Conservation (phyloP, 2,888 invertebrate species). For the Prosopocoilus inquinatus region DNA sequence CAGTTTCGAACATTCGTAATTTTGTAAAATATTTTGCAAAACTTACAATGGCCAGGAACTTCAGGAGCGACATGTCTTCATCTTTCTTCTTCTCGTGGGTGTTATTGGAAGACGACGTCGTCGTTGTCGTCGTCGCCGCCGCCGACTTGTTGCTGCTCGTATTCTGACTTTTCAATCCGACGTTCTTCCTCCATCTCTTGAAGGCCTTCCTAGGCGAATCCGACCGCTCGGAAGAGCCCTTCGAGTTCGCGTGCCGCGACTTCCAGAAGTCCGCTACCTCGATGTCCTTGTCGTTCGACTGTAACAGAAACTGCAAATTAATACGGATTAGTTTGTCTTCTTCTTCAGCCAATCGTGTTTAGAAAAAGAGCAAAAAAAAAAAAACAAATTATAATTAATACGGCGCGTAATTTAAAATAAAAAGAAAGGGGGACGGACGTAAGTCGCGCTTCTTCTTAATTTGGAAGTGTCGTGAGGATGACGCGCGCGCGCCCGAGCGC, state of each 20-base stretch:
- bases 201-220: conserved; percentile 45
- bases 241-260: conserved; percentile 36
- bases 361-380: too few relatives aligned
- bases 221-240: conserved; percentile 32
- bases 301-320: conserved; percentile 34
- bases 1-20: background rate
- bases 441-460: too few relatives aligned
- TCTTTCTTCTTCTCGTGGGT: conserved; percentile 27
- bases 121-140: conserved; percentile 14
- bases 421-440: too few relatives aligned
- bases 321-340: background rate
- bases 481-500: too few relatives aligned
- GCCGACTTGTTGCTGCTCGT: background rate
- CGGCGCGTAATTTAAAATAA: too few relatives aligned
- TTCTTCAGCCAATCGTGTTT: background rate
- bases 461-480: too few relatives aligned
- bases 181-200: conserved; percentile 45
- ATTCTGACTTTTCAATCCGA: conserved; percentile 16
- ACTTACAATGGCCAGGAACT: conserved; percentile 81
- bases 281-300: conserved; percentile 48
- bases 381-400: too few relatives aligned
- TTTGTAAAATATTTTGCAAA: conserved; percentile 22
- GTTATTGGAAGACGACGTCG: background rate
- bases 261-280: conserved; percentile 47
- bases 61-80: conserved; percentile 59